Percentiles rank a stretch among this genome's conserved stretches.
Conservation (phyloP, 1,140 invertebrate species). For the Mercenaria mercenaria region DNA sequence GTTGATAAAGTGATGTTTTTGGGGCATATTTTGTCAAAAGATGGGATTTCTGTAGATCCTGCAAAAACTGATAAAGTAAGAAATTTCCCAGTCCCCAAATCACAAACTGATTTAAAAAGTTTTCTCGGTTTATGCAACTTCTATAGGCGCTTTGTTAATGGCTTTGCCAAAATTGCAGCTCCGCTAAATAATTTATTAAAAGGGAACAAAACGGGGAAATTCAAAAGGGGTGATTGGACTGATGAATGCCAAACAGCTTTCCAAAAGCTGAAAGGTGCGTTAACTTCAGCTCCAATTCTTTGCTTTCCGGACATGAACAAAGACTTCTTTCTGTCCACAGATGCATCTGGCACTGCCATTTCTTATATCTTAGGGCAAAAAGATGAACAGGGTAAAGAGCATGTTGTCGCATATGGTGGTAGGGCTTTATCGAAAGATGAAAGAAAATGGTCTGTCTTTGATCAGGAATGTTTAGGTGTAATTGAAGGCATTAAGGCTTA, state of each 20-base stretch:
- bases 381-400: constrained; percentile 77
- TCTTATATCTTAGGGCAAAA: constrained; percentile 75
- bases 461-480: constrained; percentile 64
- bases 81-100: constrained; percentile 71
- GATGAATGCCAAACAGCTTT: constrained; percentile 67
- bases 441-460: constrained; percentile 48
- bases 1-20: constrained; percentile 57
- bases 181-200: constrained; percentile 78
- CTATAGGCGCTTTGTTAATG: constrained; percentile 83
- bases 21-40: constrained; percentile 63
- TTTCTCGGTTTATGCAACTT: constrained; percentile 86
- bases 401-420: constrained; percentile 86
- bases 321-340: constrained; percentile 70
- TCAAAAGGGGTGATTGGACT: constrained; percentile 53
- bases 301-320: constrained; percentile 68
- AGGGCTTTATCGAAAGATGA: constrained; percentile 78
- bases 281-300: constrained; percentile 70
- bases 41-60: constrained; percentile 57
- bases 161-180: constrained; percentile 79
- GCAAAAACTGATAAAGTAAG: constrained; percentile 45
- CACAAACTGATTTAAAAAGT: constrained; percentile 80
- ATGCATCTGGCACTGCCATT: constrained; percentile 75
- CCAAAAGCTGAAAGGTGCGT: constrained; percentile 67
- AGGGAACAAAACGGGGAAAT: constrained; percentile 41
- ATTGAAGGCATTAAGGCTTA: constrained; percentile 51